phyloP scores from a whole-genome alignment of 2,797 vertebrate genomes.

The Galago senegalensis region DNA sequence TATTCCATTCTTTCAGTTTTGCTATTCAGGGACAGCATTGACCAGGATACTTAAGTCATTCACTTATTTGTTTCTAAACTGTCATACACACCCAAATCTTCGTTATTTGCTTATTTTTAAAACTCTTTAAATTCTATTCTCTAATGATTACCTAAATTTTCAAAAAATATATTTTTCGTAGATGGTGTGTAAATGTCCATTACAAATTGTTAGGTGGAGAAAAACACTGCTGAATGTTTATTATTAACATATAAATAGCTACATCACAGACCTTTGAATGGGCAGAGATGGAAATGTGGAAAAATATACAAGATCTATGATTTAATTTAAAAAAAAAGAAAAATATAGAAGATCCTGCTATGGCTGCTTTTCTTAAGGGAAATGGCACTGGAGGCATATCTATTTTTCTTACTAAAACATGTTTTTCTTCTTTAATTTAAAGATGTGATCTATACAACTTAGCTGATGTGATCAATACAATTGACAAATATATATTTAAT shows the following conservation, averaged over 20 bases:
- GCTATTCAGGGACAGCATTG: background rate
- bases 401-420: background rate
- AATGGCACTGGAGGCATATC: background rate
- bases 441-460: background rate
- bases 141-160: background rate
- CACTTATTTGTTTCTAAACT: background rate
- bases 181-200: background rate
- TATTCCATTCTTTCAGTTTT: background rate
- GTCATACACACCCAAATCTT: background rate
- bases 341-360: background rate
- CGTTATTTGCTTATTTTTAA: background rate
- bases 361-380: background rate
- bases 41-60: background rate
- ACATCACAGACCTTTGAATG: background rate
- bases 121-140: background rate
- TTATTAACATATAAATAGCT: background rate
- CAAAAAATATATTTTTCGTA: background rate
- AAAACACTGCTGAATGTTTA: background rate
- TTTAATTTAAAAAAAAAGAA: background rate
- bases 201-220: background rate
- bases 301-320: too few species aligned
- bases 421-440: background rate
- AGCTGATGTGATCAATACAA: background rate
- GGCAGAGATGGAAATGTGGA: background rate
- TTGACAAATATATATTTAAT: background rate